A percentile compares a stretch with the other conserved stretches of the same genome.
Evolutionary conservation across 2,113 vertebrate genomes (phyloP).

Genomic region (Hepsetus odoe): DNA sequence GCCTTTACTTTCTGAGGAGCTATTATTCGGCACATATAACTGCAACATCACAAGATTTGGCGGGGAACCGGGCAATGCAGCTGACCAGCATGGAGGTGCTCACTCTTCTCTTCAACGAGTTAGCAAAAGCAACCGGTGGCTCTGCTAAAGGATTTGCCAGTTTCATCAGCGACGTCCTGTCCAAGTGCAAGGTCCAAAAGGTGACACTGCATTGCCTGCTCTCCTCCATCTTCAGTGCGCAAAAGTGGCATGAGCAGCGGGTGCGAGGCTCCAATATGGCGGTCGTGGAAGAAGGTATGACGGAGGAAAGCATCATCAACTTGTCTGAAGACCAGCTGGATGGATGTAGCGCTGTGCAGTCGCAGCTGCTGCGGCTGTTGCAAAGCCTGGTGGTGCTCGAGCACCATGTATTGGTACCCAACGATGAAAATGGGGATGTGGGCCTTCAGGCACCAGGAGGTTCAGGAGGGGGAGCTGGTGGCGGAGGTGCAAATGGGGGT

Average conservation of each 20-base stretch:
- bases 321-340: conserved; percentile 96
- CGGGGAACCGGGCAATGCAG: conserved; percentile 97
- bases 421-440: conserved; percentile 82
- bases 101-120: conserved; percentile 90
- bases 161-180: conserved; percentile 95
- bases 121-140: conserved; percentile 92
- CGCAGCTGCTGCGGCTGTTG: conserved; percentile 90
- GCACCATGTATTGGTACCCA: conserved; percentile 87
- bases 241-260: conserved; percentile 94
- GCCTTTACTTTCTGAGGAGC: conserved; percentile 93
- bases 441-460: conserved; percentile 59
- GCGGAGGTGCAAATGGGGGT: conserved; percentile 67
- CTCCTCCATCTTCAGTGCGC: conserved; percentile 94
- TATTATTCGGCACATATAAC: conserved; percentile 93
- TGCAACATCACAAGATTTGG: conserved; percentile 88
- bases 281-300: conserved; percentile 91
- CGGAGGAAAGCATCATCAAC: conserved; percentile 95
- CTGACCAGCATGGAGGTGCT: conserved; percentile 97
- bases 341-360: conserved; percentile 91
- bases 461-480: conserved; percentile 72
- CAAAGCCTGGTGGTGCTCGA: conserved; percentile 93
- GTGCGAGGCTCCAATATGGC: conserved; percentile 81
- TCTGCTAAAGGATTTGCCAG: conserved; percentile 97
- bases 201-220: conserved; percentile 95
- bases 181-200: conserved; percentile 98